These are phyloP conservation scores for Schlechtendalia chinensis DNA, from an alignment of 1,140 invertebrate genomes.

Conservation along the genomic window DNA sequence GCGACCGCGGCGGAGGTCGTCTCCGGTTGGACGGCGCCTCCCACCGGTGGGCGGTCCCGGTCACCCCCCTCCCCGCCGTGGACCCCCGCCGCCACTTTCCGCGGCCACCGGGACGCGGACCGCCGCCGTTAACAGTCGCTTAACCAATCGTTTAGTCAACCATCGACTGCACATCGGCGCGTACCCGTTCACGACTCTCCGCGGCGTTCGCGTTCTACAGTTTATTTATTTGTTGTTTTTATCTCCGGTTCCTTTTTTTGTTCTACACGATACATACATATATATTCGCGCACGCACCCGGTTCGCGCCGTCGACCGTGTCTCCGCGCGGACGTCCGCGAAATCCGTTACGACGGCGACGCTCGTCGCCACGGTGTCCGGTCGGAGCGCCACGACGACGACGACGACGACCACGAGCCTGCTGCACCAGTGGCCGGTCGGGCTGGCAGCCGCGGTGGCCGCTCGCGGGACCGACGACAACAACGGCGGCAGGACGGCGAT, in stretches of 20 bases:
- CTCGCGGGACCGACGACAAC: conserved; percentile 1
- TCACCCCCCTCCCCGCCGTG: too few species aligned
- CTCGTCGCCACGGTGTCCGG: conserved; percentile 22
- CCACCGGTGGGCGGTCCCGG: conserved; percentile 37
- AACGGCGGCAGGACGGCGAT: conserved; percentile 48
- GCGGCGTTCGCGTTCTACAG: neutral
- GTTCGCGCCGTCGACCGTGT: too few species aligned
- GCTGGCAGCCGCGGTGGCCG: conserved; percentile 28
- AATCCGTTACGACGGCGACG: conserved; percentile 24
- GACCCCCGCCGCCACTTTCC: conserved; percentile 5
- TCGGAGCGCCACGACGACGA: too few species aligned
- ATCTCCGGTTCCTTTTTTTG: neutral
- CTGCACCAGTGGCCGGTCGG: conserved; percentile 21
- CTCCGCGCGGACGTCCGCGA: too few species aligned
- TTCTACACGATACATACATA: too few species aligned
- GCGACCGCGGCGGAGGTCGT: neutral
- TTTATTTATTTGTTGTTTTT: neutral
- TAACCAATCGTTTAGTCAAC: conserved; percentile 50
- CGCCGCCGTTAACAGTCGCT: conserved; percentile 48
- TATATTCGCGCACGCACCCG: neutral
- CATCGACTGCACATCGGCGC: conserved; percentile 39
- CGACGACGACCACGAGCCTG: too few species aligned
- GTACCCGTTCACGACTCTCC: neutral
- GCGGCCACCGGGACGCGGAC: neutral
- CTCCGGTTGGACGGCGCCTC: conserved; percentile 31